A percentile compares a stretch with the other conserved stretches of the same genome.
Evolutionary conservation across 2,888 invertebrate species (phyloP).

Genomic region (Chloroclystis v-ata): DNA sequence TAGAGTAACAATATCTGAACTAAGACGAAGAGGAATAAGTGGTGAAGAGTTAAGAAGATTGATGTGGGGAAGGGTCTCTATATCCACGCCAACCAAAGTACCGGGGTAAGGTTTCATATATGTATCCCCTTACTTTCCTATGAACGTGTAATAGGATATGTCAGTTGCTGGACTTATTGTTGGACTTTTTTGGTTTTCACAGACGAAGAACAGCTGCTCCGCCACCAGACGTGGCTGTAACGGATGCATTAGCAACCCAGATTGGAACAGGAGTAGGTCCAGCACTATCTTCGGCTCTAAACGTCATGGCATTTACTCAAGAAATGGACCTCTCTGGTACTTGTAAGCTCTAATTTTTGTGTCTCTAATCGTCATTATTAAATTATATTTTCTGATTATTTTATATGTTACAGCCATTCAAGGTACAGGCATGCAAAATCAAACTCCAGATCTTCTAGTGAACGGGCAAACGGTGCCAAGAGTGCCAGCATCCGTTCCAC

Average conservation of each 20-base stretch:
- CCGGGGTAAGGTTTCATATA: slow-evolving; percentile 57
- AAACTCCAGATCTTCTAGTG: slow-evolving; percentile 63
- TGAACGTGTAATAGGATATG: no score
- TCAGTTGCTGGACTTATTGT: no score
- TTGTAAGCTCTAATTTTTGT: slow-evolving; percentile 24
- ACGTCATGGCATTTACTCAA: slow-evolving; percentile 88
- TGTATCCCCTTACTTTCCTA: no score
- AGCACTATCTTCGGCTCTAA: slow-evolving; percentile 86
- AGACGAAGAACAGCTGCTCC: slow-evolving; percentile 49
- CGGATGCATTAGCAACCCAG: slow-evolving; percentile 50
- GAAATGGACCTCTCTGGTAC: slow-evolving; percentile 79
- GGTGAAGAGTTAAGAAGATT: slow-evolving; percentile 90
- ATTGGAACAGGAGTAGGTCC: slow-evolving; percentile 68
- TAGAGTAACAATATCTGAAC: slow-evolving; percentile 89
- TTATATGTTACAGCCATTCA: neutral
- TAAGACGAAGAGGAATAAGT: slow-evolving; percentile 89
- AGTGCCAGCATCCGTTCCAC: slow-evolving; percentile 21
- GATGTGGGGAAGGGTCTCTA: slow-evolving; percentile 95
- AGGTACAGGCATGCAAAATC: slow-evolving; percentile 33
- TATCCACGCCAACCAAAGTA: slow-evolving; percentile 89
- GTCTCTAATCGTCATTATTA: neutral
- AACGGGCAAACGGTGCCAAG: slow-evolving; percentile 44
- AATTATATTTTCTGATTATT: neutral
- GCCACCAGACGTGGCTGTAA: slow-evolving; percentile 56
- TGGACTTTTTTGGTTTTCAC: no score